Evolutionary conservation across 2,888 invertebrate genomes (phyloP), one percentile per base, ranked within the genome.

Genomic region (Lepidocyrtoides sp.): DNA sequence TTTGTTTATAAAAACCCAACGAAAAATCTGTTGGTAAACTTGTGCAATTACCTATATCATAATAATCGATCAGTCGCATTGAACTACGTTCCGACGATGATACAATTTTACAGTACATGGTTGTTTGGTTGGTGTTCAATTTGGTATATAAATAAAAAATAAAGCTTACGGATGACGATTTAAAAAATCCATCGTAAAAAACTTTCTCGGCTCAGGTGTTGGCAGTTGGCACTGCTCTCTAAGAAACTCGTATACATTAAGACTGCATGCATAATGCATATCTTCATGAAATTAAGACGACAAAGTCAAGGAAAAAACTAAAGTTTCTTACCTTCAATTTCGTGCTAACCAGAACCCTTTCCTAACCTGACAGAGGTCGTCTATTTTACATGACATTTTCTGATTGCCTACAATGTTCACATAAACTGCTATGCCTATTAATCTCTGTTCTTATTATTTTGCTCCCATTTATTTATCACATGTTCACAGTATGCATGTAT

Each of bases 311-410:
- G 14, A n/a, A 29, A 77, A 51, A 44, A 3, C 7, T n/a, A 29
- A 4, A 36, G 32, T 17, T 63, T n/a, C 32, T n/a, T 17, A 82
- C 60, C 44, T 41, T 26, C 2, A 10, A 14, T n/a, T 60, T 26
- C 44, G 0, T 60, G 14, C 63, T 82, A n/a, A 17, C 36, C 8
- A 44, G 51, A 48, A 77, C 51, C 36, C 48, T 26, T 17, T 54
- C 26, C 12, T 57, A 20, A 57, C 32, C 20, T 29, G 85, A 54
- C 54, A 54, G 14, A 72, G 54, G 85, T 85, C 85, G 84, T 69
- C 85, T 57, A 87, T 63, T 87, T 77, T 87, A 63, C 86, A 87
- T 60, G 77, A 8, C 77, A 87, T 60, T 57, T 77, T 75, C 86
- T 77, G 57, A 87, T 77, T 77, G 63, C 75, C 20, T 41, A 17